Base-by-base conservation (phyloP, 1,140 invertebrate genomes). In the Papilio dardanus region DNA sequence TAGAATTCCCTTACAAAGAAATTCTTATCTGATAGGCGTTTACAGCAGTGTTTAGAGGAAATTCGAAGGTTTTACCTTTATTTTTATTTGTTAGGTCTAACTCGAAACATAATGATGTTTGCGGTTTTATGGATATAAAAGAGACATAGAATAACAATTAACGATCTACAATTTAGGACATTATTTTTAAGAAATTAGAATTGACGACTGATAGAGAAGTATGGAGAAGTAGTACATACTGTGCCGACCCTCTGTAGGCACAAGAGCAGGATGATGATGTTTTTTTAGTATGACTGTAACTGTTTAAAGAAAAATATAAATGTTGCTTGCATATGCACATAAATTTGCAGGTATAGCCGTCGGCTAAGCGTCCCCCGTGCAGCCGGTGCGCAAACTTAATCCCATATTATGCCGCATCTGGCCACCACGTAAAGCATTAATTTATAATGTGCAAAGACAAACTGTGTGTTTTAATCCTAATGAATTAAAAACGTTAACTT, bases 1-100 rank as follows among this genome's bases (percentile, higher is more conserved):
- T 62, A 62, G 54, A 62, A 62, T 62, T 30, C 54, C 24, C 24
- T 62, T 14, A 62, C 54, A 62, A 62, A 62, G 54, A 28, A 62
- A 30, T 62, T 62, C 54, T 62, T 62, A 62, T 62, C 24, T 62
- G 16, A 62, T 62, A 62, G 54, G 3, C 54, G 21, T 62, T 62
- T 28, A 62, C 21, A 62, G 24, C 10, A 62, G 54, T 62, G 54
- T 62, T 62, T 62, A 62, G 54, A 28, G 14, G 21, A 62, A 62
- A 62, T 58, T 2, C 3, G 14, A 16, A 58, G 21, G 24, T 28
- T 28, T 16, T 28, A 28, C 12, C 54, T 62, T 28, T 62, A 12
- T 12, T 62, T 62, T 62, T 62, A 62, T 62, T 62, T 62, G 10
- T 28, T 12, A 37, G 35, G 12, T 37, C 12, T 37, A 8, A 24